Base-by-base conservation (phyloP, 2,888 invertebrate species). In the Gandaritis pyraliata region DNA sequence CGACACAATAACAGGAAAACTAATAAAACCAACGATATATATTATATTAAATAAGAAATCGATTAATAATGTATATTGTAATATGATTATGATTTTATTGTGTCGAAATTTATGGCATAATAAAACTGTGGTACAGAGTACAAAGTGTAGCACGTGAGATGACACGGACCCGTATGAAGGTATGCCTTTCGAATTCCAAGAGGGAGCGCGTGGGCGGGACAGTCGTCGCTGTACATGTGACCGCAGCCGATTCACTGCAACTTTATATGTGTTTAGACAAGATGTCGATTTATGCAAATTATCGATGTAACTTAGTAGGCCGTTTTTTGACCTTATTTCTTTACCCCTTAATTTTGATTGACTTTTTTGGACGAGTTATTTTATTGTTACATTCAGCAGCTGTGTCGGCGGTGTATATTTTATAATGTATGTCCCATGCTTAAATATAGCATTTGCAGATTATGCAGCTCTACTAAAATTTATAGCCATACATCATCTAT, bases 171-270 rank as follows among this genome's bases (percentile, higher is more conserved):
- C 57, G 59, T 61, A 65, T 58, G 58, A 46, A 62, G 66, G 60
- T 58, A 90, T 91, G 83, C 90, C 91, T 90, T 90, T 91, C 89
- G 80, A 91, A 91, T 91, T 90, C 91, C 90, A 78, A 87, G 83
- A 84, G 82, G 75, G 71, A 66, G 66, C 73, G 87, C 83, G 91
- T 89, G 87, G 88, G 91, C 74, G 85, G 81, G 53, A 53, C 78
- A 78, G 81, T 80, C 82, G 81, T 77, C 79, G 77, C 78, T 77
- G 73, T 45, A 52, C 63, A 59, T 58, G 65, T 53, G 61, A 62
- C 64, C 57, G 61, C 67, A 62, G 61, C 59, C 52, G 58, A 61
- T 30, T 38, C 39, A 56, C 51, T 61, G 53, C 63, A 57, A 63
- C 50, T 64, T 61, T 47, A 65, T 56, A 63, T 53, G 55, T 50